phyloP scores from a whole-genome alignment of 2,113 vertebrate species.

The Cervus canadensis region DNA sequence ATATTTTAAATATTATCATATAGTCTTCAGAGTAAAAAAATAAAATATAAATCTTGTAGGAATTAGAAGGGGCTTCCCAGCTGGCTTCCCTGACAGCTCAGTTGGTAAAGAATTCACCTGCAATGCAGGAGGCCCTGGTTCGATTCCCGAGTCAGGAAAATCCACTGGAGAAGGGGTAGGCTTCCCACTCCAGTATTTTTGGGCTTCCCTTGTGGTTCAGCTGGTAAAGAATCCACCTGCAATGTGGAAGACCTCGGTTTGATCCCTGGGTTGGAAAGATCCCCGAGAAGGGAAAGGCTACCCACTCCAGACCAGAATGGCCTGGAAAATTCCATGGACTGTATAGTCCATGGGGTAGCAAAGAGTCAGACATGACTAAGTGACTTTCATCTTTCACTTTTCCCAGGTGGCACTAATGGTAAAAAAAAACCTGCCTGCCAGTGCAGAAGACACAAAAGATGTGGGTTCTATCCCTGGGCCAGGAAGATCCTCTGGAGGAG shows the following conservation, averaged over 20 bases:
- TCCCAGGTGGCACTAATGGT: neutral
- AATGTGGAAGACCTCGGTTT: neutral
- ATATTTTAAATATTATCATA: neutral
- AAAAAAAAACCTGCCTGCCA: neutral
- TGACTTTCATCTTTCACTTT: neutral
- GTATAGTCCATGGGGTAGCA: neutral
- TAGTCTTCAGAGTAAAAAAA: neutral
- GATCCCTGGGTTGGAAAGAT: neutral
- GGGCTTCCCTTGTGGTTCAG: neutral
- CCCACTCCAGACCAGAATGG: neutral
- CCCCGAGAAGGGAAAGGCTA: neutral
- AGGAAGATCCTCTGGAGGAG: neutral
- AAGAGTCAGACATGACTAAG: neutral
- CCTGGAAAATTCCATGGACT: neutral
- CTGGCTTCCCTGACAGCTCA: neutral
- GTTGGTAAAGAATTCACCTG: neutral
- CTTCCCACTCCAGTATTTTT: neutral
- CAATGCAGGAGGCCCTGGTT: neutral
- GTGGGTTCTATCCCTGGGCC: neutral
- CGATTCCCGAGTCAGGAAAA: neutral
- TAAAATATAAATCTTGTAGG: neutral
- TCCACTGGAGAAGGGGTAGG: neutral
- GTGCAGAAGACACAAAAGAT: neutral
- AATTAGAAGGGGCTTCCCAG: neutral
- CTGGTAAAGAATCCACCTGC: neutral